Conservation (phyloP, 2,113 vertebrate genomes). For the Hyaena hyaena region DNA sequence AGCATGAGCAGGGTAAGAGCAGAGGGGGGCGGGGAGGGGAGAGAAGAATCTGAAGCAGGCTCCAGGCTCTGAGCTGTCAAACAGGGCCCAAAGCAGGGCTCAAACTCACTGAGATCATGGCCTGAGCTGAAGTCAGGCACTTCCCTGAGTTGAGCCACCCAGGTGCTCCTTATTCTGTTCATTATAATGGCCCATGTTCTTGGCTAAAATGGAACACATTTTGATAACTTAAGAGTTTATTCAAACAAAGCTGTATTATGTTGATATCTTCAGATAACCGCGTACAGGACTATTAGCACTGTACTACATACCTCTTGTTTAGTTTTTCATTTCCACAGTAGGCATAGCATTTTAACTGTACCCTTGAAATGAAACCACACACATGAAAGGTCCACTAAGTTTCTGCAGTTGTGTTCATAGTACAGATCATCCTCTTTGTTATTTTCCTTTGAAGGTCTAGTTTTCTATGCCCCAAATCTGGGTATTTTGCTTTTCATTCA, state of each 20-base stretch:
- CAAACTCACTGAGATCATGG: too few relatives aligned
- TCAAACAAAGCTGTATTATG: neutral
- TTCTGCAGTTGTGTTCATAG: neutral
- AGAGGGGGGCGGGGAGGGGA: too few relatives aligned
- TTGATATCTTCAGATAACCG: constrained; percentile 28
- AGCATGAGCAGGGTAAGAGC: too few relatives aligned
- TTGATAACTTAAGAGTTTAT: neutral
- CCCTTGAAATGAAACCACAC: neutral
- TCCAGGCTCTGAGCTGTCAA: too few relatives aligned
- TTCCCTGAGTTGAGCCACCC: too few relatives aligned
- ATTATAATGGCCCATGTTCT: neutral
- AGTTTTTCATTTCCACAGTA: neutral
- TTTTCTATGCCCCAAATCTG: neutral
- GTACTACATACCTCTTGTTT: neutral
- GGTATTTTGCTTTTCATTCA: neutral
- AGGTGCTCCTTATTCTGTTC: neutral
- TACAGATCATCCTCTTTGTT: neutral
- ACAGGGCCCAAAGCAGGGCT: too few relatives aligned
- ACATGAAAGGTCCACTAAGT: neutral
- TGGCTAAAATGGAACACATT: neutral
- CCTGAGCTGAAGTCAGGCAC: too few relatives aligned
- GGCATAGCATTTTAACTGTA: constrained; percentile 14
- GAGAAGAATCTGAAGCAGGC: too few relatives aligned
- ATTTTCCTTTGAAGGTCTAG: neutral
- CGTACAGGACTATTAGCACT: neutral